Conservation (phyloP, 2,888 invertebrate species). For the Calameuta pallipes region DNA sequence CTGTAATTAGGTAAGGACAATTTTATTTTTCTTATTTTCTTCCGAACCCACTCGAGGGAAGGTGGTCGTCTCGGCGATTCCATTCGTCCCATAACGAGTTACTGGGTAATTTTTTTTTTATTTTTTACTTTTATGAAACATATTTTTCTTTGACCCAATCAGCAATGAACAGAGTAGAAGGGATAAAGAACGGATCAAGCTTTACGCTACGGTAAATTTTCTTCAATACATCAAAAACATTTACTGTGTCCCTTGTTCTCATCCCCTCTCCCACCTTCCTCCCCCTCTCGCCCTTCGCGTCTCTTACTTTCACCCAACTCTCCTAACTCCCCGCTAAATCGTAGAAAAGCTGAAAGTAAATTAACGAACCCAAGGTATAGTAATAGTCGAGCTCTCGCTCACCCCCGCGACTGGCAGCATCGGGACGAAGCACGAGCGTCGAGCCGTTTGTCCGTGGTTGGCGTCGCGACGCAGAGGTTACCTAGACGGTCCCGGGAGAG, state of each 20-base stretch:
- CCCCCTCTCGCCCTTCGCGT: too few relatives aligned
- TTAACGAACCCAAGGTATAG: not conserved
- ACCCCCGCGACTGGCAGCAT: not conserved
- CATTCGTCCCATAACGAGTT: not conserved
- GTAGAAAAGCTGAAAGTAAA: not conserved
- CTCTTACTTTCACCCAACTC: too few relatives aligned
- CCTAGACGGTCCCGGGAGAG: too few relatives aligned
- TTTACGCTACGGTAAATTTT: not conserved
- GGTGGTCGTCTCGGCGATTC: not conserved
- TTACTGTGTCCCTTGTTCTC: not conserved
- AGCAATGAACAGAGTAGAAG: not conserved
- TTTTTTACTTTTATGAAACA: not conserved
- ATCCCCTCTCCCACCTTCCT: too few relatives aligned
- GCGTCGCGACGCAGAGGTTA: not conserved
- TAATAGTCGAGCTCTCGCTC: not conserved
- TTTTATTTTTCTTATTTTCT: not conserved
- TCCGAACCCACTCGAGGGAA: not conserved
- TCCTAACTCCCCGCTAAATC: not conserved
- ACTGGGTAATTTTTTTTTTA: not conserved
- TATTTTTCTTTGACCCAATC: not conserved
- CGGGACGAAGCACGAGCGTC: not conserved
- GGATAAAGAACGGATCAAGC: not conserved
- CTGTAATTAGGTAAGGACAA: not conserved
- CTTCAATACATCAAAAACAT: not conserved
- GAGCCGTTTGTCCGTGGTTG: not conserved